Evolutionary conservation across 2,888 invertebrate genomes (phyloP), one percentile per base, ranked within the genome.

Genomic region (Phengaris alcon): DNA sequence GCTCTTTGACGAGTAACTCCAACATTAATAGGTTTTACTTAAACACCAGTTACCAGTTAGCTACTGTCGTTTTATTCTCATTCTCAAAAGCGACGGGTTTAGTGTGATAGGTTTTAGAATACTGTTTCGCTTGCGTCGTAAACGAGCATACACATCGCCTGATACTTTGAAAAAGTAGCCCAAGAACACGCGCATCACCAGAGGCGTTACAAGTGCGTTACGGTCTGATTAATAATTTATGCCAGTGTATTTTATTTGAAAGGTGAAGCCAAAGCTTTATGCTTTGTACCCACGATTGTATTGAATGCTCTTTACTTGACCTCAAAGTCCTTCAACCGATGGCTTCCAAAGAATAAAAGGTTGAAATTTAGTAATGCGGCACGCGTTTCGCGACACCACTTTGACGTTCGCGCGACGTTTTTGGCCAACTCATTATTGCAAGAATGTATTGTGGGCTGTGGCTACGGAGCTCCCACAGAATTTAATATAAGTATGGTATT

Each of bases 361-460:
- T n/a, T n/a, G 51, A 7, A 13, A 72, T 52, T 52, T 72, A 52
- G 72, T 80, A 89, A 89, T 89, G 91, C 82, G 73, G 78, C 81
- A 79, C 80, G 82, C 78, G 80, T 81, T 84, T 82, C 70, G 70
- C 70, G 72, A 54, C 72, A 72, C 82, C 72, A 72, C 82, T 82
- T 81, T 82, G 82, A 82, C 84, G 82, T 84, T 84, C 83, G 87
- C 84, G 83, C 81, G 84, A 82, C 86, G 81, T 85, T 87, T 90
- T 89, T 84, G 87, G 84, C 68, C 81, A 77, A 82, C 81, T 82
- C 83, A 83, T 84, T 85, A 82, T 88, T 84, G 88, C 90, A 86
- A 90, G 89, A 89, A 87, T 89, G 88, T 89, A 82, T 22, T 35
- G 52, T 35, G 35, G 35, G 82, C 12, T 35, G 52, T 35, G 35